A percentile compares a stretch with the other conserved stretches of the same genome.
These are phyloP conservation scores for Astyanax mexicanus DNA, from an alignment of 2,797 vertebrate species.

Conservation along the genomic window DNA sequence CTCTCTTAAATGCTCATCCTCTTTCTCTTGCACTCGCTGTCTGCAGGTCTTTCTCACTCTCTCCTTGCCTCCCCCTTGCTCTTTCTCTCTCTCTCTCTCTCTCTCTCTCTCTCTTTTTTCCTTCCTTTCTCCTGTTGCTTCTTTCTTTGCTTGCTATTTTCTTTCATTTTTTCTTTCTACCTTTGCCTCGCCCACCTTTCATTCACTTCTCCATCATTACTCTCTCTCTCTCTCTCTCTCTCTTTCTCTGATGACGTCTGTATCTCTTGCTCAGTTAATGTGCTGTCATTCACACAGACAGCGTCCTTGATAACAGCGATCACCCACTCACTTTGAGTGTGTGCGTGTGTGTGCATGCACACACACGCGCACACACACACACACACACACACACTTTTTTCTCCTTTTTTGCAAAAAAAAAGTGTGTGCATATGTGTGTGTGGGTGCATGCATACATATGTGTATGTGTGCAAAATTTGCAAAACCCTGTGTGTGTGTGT, in stretches of 20 bases:
- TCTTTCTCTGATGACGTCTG: slow-evolving; percentile 64
- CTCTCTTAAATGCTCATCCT: not conserved
- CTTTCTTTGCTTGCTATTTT: too few relatives aligned
- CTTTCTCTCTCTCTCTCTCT: slow-evolving; percentile 15
- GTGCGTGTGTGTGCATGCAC: not conserved
- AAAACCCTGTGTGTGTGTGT: not conserved
- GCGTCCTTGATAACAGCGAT: slow-evolving; percentile 67
- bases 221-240: not conserved
- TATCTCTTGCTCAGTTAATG: slow-evolving; percentile 61
- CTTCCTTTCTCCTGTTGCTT: not conserved
- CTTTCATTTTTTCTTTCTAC: not conserved
- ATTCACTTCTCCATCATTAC: slow-evolving; percentile 3
- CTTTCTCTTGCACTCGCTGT: not conserved
- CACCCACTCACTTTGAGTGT: slow-evolving; percentile 60
- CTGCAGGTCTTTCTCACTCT: not conserved
- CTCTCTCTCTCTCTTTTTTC: not conserved
- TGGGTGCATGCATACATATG: not conserved
- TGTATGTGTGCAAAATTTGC: not conserved
- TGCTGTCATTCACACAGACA: slow-evolving; percentile 67
- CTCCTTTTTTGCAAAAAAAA: slow-evolving; percentile 39
- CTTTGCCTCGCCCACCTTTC: slow-evolving; percentile 21
- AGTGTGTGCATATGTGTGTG: slow-evolving; percentile 8
- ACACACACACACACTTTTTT: slow-evolving; percentile 12
- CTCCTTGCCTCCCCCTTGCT: too few relatives aligned
- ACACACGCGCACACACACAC: not conserved